Evolutionary conservation across 2,888 invertebrate species (phyloP), one percentile per base, ranked within the genome.

Genomic region (Calliphora vomitoria): DNA sequence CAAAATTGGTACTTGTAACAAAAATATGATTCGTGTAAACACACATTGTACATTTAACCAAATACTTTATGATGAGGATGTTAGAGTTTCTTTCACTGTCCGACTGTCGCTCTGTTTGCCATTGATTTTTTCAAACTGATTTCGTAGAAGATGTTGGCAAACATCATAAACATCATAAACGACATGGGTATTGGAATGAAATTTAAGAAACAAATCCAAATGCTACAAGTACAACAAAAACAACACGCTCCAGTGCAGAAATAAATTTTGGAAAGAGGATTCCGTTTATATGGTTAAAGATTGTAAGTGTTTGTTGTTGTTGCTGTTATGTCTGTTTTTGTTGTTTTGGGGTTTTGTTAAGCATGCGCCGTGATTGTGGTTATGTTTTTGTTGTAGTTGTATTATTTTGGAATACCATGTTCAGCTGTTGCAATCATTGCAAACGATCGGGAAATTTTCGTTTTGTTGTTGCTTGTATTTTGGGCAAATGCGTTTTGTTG

Each of bases 11-110:
- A 50, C 85, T 85, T 85, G 87, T 87, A 81, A 85, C 90, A 89
- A 90, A 90, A 90, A 90, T 91, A 90, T 90, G 90, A 89, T 90
- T 90, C 90, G 90, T 90, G 91, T 91, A 91, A 91, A 90, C 90
- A 90, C 89, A 90, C 89, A 90, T 90, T 90, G 90, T 90, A 90
- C 78, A 84, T 85, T 74, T 50, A 44, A 74, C 78, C 78, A 82
- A 79, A 82, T 82, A 82, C 78, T 87, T 87, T 85, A 82, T 87
- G 87, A 87, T 87, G 85, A 85, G 85, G 74, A 79, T 82, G 85
- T 87, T 85, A 82, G n/a, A 35, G 35, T 35, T 35, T 72, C 8
- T 66, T 18, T n/a, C n/a, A 44, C n/a, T 47, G 71, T 78, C 35
- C 0, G 44, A 50, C 50, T 72, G 64, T 69, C 74, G 55, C 53